Evolutionary conservation across 1,140 invertebrate genomes (phyloP).

Genomic region (Anadara kagoshimensis): DNA sequence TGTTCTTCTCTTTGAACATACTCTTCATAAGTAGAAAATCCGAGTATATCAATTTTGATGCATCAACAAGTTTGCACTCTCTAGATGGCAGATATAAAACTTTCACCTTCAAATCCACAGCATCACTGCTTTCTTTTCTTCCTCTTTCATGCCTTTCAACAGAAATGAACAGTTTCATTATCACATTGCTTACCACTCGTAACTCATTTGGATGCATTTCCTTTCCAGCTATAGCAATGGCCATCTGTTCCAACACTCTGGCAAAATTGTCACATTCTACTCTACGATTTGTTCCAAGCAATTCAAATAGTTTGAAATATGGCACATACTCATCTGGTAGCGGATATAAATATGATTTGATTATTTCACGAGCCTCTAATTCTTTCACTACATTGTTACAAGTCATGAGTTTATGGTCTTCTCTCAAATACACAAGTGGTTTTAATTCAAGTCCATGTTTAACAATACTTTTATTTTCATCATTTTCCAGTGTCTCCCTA

Average conservation of each 20-base stretch:
- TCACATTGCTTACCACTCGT: not conserved
- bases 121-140: not conserved
- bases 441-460: not conserved
- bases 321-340: slow-evolving; percentile 15
- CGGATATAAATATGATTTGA: slow-evolving; percentile 6
- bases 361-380: not conserved
- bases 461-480: not conserved
- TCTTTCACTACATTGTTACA: slow-evolving; percentile 10
- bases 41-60: not conserved
- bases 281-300: slow-evolving; percentile 1
- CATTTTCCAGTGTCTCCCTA: not conserved
- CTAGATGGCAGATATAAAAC: slow-evolving; percentile 8
- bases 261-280: slow-evolving; percentile 3
- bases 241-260: not conserved
- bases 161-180: not conserved
- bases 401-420: not conserved
- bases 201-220: slow-evolving; percentile 4
- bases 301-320: slow-evolving; percentile 13
- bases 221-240: not conserved
- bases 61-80: not conserved
- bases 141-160: not conserved
- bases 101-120: not conserved
- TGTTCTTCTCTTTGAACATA: not conserved
- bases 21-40: slow-evolving; percentile 1
- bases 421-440: slow-evolving; percentile 1